Conservation (phyloP, 2,113 vertebrate species). For the Perca flavescens region DNA sequence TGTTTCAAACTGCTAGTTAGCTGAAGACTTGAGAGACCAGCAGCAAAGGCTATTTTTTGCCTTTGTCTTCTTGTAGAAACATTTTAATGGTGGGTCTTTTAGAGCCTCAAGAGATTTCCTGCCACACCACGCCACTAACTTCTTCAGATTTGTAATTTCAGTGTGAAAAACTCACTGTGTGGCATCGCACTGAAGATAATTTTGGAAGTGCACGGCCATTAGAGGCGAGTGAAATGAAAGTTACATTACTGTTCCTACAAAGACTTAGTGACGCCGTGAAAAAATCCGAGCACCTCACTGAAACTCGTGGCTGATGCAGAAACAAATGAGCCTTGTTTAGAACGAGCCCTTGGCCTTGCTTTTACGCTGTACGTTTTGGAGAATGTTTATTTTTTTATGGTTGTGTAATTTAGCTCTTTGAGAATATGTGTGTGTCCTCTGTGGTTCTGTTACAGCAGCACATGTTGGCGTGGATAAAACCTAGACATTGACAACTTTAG, state of each 20-base stretch:
- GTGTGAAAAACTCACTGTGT: neutral
- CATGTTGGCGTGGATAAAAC: neutral
- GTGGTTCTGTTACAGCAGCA: conserved; percentile 40
- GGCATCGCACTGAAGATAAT: neutral
- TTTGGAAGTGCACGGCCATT: neutral
- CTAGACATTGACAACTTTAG: neutral
- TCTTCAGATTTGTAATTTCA: neutral
- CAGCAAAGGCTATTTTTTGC: neutral
- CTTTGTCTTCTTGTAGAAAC: neutral
- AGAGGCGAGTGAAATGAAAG: neutral
- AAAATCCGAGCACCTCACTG: neutral
- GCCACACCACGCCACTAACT: neutral
- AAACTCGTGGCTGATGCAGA: conserved; percentile 4
- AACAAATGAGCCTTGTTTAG: conserved; percentile 6
- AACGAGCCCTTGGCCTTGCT: conserved; percentile 20
- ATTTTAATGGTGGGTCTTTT: neutral
- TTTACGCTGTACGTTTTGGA: conserved; percentile 21
- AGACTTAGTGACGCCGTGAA: neutral
- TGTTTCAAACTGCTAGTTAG: neutral
- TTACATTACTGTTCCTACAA: neutral
- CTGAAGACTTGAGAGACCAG: neutral
- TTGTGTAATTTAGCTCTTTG: conserved; percentile 20
- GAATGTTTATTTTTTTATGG: conserved; percentile 46
- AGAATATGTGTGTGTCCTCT: neutral
- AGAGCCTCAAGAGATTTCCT: neutral